Evolutionary conservation across 2,797 vertebrate species (phyloP), one percentile per base, ranked within the genome.

Genomic region (Varecia variegata): DNA sequence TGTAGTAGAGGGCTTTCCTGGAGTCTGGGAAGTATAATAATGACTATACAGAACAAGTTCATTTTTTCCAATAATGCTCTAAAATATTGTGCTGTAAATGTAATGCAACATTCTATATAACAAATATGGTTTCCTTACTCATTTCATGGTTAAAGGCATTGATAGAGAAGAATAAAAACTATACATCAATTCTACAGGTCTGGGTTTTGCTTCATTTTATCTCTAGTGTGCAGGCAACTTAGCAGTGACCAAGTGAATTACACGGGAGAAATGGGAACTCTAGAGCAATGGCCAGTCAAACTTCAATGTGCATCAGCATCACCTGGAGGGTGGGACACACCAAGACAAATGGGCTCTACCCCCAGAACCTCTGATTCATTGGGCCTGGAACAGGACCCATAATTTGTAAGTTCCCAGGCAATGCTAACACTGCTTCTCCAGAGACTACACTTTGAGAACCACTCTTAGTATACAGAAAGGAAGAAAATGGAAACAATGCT

Each of bases 121-220:
- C 45, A 93, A 95, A 80, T 76, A 70, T 38, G 67, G 2, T 45
- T 83, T 56, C 70, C n/a, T 50, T 38, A 62, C 38, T 70, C 25
- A 67, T 17, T 89, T 92, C 32, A 5, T 50, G 18, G 23, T 45
- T 45, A 71, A 93, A 80, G 27, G 21, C 32, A 47, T 43, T 71
- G 52, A 17, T 17, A 65, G 62, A 89, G 11, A 82, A 73, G 86
- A 83, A n/a, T 40, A 56, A 92, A 91, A 91, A 21, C 17, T 52
- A 62, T 8, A 32, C 14, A 70, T 50, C 1, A 43, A 7, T 70
- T 80, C 9, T 86, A 23, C 17, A 88, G 18, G 65, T 83, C 45
- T 73, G 56, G 7, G 3, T 47, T 38, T 81, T 81, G 30, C 15
- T 79, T 68, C 58, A 50, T 79, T 81, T 92, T 67, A 77, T 86